Percentiles rank a stretch among this genome's conserved stretches.
Evolutionary conservation across 2,888 invertebrate species (phyloP).

Genomic region (Nesidiocoris tenuis): DNA sequence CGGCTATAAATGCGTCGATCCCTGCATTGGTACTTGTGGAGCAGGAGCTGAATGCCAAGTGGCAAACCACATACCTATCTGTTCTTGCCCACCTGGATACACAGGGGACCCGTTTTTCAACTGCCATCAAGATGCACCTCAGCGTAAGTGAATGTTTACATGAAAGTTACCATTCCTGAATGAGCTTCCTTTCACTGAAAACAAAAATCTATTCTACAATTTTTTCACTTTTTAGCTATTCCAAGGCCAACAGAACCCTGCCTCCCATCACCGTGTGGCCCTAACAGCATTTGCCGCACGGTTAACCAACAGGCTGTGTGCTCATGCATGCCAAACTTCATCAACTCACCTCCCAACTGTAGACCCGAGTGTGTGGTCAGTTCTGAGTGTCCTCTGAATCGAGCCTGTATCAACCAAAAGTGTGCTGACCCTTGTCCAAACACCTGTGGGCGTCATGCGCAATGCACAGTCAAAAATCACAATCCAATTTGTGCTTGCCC

Average conservation of each 20-base stretch:
- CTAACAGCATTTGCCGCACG: slow-evolving; percentile 80
- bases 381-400: slow-evolving; percentile 77
- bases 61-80: slow-evolving; percentile 75
- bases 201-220: background rate
- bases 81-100: slow-evolving; percentile 71
- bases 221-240: slow-evolving; percentile 49
- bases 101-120: slow-evolving; percentile 79
- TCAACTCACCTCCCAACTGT: slow-evolving; percentile 77
- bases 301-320: slow-evolving; percentile 78
- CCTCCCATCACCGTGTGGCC: slow-evolving; percentile 81
- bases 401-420: slow-evolving; percentile 80
- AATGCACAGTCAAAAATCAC: slow-evolving; percentile 79
- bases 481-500: slow-evolving; percentile 86
- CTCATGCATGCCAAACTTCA: slow-evolving; percentile 75
- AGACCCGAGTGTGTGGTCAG: slow-evolving; percentile 85
- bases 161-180: background rate
- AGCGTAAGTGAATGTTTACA: slow-evolving; percentile 50
- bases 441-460: slow-evolving; percentile 81
- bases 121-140: slow-evolving; percentile 62
- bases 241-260: slow-evolving; percentile 67
- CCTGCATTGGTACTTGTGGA: slow-evolving; percentile 82
- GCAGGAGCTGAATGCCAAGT: slow-evolving; percentile 75
- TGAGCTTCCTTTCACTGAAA: background rate
- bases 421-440: slow-evolving; percentile 86
- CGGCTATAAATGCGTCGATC: slow-evolving; percentile 79